Conservation (phyloP, 2,797 vertebrate species). For the Meda fulgida region DNA sequence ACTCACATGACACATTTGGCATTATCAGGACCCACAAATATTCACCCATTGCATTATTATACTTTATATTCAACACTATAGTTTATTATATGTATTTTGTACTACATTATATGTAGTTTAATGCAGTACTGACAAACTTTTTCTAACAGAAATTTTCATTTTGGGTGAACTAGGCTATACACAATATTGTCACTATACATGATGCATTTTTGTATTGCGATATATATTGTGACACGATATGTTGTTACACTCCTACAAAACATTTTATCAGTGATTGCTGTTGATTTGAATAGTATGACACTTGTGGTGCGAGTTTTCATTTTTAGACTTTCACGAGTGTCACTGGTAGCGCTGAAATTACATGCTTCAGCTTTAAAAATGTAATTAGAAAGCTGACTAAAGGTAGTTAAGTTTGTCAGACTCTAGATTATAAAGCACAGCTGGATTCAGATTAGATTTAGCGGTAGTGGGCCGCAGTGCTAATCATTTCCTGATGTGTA, state of each 20-base stretch:
- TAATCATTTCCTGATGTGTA: conserved; percentile 10
- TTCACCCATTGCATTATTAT: too few relatives aligned
- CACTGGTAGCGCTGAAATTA: not conserved
- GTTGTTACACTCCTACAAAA: not conserved
- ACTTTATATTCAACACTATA: too few relatives aligned
- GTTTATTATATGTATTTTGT: too few relatives aligned
- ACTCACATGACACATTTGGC: too few relatives aligned
- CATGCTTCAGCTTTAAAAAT: conserved; percentile 8
- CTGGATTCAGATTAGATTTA: conserved; percentile 10
- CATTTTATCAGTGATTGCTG: not conserved
- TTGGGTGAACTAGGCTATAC: too few relatives aligned
- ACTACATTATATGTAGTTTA: too few relatives aligned
- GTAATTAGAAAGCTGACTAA: conserved; percentile 28
- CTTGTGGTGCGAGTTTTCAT: not conserved
- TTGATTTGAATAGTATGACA: not conserved
- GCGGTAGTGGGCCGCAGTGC: not conserved
- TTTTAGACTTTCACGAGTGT: not conserved
- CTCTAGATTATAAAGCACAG: not conserved
- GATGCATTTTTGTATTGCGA: too few relatives aligned
- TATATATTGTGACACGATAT: too few relatives aligned
- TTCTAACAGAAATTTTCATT: too few relatives aligned
- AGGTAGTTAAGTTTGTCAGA: conserved; percentile 1
- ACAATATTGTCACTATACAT: too few relatives aligned
- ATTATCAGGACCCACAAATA: too few relatives aligned
- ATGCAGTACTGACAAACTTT: too few relatives aligned